Base-by-base conservation (phyloP, 1,140 invertebrate genomes). In the Leptonema lineaticorne region DNA sequence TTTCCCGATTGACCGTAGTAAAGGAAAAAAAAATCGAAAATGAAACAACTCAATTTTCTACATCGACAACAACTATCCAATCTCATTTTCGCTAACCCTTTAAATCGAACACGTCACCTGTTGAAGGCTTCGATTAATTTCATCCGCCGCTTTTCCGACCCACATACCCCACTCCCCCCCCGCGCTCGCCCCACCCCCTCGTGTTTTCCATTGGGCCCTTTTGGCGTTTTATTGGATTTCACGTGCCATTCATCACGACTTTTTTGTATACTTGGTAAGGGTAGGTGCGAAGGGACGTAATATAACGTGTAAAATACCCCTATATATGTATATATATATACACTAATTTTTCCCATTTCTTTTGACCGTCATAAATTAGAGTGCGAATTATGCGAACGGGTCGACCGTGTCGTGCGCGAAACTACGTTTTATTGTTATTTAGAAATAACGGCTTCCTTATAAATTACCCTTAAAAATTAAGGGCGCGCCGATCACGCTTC, bases 391-490 rank as follows among this genome's bases (percentile, higher is more conserved):
- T 22, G 20, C 50, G 50, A 53, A 53, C 27, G 50, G 50, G 50
- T 26, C 18, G n/a, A n/a, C n/a, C n/a, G 24, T 24, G 50, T 24
- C 50, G 50, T 53, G 50, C 50, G 20, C 20, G 50, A 53, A 53
- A 53, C 50, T 53, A 53, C 20, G 22, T 53, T 53, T 53, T 53
- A 53, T 53, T 53, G 50, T 53, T 53, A 53, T 53, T 53, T 20
- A 53, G 50, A 53, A 53, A 53, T 53, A 53, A 53, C 27, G 50
- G 22, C 50, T 53, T 53, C 50, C 50, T 53, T 53, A 53, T 53
- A 53, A 53, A 53, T 53, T 53, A 53, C 9, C n/a, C 11, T 24
- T 24, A 24, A 22, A 14, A 22, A 24, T 53, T 26, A 53, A 53
- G 20, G 11, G 50, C 22, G 50, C 20, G 50, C 22, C 11, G 24